Evolutionary conservation across 2,797 vertebrate species (phyloP), one percentile per base, ranked within the genome.

Genomic region (Clangula hyemalis): DNA sequence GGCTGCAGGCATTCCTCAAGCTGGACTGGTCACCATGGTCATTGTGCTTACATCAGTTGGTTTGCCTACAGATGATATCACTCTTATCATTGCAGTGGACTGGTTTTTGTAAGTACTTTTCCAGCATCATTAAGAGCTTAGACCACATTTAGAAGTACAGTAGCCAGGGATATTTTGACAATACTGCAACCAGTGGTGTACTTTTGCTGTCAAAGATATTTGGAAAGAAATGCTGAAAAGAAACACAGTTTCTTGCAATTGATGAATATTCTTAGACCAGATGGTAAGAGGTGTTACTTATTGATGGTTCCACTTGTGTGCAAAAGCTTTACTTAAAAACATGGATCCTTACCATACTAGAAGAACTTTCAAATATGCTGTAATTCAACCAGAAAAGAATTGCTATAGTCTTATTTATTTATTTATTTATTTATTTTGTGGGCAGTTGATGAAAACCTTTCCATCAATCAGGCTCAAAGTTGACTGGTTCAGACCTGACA

Each of bases 1-100:
- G 43, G 99, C 99, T 51, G 99, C 99, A 7, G 99, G 99, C 38
- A 99, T 99, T 95, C 99, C 99, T 54, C 99, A 99, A 97, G 99
- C 99, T 5, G 99, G 99, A 30, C 97, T 99, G 96, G 99, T 99
- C 94, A 99, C 99, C 82, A 99, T 99, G 99, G 99, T 99, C 97
- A 99, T 99, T 25, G 99, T 99, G 60, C 97, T 99, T 96, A 99
- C 99, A 92, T 99, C 99, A 32, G 99, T 99, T 16, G 99, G 99
- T 76, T 98, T 99, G 95, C 99, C 99, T 60, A 99, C 99, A 10
- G 99, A 99, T 93, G 99, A 99, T 97, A 99, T 99, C 98, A 99
- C 98, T 7, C 98, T 99, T 90, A 99, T 99, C 98, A 99, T 99
- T 72, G 99, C 99, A 3, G 99, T 99, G 81, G 99, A 99, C 95